phyloP scores from a whole-genome alignment of 2,113 vertebrate genomes.

The Anoplopoma fimbria region DNA sequence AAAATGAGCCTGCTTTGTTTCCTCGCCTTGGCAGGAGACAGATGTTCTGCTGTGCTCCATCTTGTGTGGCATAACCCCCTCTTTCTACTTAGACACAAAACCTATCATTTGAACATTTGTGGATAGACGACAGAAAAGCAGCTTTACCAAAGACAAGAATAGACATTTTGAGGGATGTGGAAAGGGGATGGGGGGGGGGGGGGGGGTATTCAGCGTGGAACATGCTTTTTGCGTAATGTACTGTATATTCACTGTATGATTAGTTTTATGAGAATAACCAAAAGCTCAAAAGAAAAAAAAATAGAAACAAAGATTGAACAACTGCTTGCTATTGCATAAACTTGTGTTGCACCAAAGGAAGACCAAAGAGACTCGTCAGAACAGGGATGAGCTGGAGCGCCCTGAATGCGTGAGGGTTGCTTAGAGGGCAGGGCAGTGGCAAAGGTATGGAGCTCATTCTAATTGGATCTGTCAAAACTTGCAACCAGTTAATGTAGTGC shows the following conservation, averaged over 20 bases:
- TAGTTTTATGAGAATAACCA: slow-evolving; percentile 16
- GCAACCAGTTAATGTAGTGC: slow-evolving; percentile 71
- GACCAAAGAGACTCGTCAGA: not conserved
- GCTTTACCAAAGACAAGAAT: slow-evolving; percentile 67
- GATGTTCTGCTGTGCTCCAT: slow-evolving; percentile 68
- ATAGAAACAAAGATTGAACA: not conserved
- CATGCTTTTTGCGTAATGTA: slow-evolving; percentile 25
- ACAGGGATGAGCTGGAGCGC: not conserved
- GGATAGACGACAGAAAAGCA: slow-evolving; percentile 59
- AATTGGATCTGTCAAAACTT: slow-evolving; percentile 79
- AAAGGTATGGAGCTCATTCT: slow-evolving; percentile 56
- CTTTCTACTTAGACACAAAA: slow-evolving; percentile 65
- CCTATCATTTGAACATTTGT: slow-evolving; percentile 79
- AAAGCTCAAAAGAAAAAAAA: not conserved
- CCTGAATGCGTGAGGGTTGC: slow-evolving; percentile 19
- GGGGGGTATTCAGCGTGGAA: slow-evolving; percentile 41
- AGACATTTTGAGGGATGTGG: slow-evolving; percentile 68
- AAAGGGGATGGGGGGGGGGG: slow-evolving; percentile 26
- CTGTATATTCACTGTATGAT: not conserved
- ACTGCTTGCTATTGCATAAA: not conserved
- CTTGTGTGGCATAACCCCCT: slow-evolving; percentile 69
- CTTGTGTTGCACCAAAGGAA: not conserved
- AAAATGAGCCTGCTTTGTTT: slow-evolving; percentile 70
- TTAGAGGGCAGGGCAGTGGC: slow-evolving; percentile 44
- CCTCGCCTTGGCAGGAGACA: slow-evolving; percentile 60